These are phyloP conservation scores for Malurus elegans DNA, from an alignment of 2,113 vertebrate genomes.

Conservation along the genomic window DNA sequence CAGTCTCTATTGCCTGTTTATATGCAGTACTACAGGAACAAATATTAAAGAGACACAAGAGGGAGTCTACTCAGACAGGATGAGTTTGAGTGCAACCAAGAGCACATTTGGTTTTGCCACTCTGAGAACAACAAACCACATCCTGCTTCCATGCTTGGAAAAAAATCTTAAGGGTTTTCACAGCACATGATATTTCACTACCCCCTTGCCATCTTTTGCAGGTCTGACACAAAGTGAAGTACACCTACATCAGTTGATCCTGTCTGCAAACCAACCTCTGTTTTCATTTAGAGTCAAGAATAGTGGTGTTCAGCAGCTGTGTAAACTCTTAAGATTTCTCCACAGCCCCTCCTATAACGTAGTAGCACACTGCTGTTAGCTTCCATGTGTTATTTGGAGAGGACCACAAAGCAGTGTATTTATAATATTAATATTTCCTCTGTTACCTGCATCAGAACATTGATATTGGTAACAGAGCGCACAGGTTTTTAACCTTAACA, in stretches of 20 bases:
- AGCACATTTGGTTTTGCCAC: neutral
- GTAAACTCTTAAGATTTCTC: neutral
- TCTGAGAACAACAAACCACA: neutral
- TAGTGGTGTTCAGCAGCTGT: neutral
- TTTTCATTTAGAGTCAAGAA: neutral
- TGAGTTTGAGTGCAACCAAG: neutral
- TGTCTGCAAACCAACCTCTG: neutral
- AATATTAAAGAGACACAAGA: neutral
- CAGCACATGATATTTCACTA: neutral
- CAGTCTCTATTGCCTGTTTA: neutral
- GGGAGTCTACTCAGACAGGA: neutral
- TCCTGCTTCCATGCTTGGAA: neutral
- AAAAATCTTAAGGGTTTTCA: neutral
- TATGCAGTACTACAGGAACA: neutral
- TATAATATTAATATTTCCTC: neutral
- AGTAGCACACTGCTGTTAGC: neutral
- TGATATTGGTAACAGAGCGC: neutral
- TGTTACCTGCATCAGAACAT: neutral
- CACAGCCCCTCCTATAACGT: neutral
- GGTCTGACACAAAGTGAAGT: neutral
- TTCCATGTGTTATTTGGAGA: neutral
- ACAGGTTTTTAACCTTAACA: neutral
- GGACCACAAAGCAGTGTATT: neutral
- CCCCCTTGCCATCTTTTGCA: neutral
- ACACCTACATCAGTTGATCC: neutral